Base-by-base conservation (phyloP, 2,797 vertebrate genomes). In the Poeciliopsis paucimaculata region DNA sequence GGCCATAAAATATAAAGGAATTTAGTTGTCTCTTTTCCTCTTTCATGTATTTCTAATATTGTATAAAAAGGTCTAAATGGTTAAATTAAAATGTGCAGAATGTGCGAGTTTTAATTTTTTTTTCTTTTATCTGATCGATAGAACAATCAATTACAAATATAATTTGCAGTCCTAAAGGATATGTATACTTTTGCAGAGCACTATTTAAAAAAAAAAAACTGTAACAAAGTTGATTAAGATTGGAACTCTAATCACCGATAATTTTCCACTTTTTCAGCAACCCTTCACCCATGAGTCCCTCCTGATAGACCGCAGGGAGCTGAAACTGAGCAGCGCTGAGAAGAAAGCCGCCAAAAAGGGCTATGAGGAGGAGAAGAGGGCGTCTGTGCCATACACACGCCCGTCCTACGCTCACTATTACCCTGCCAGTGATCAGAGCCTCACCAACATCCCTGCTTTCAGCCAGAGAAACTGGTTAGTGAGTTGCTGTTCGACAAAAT, bases 341-440 rank as follows among this genome's bases (percentile, higher is more conserved):
- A 99, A 98, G 93, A 97, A 97, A 86, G 98, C 96, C 12, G 98
- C 98, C 28, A 98, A 96, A 92, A 99, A 98, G 78, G 97, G 97
- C 86, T 99, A 99, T 0, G 97, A 99, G 89, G 97, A 98, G 66
- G 98, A 99, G 92, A 99, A 99, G 81, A 96, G 97, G 82, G 98
- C 98, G 0, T 99, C 98, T 0, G 97, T 99, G 85, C 98, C 98
- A 1, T 99, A 99, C 85, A 97, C 97, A 41, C 96, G 98, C 45
- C 98, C 98, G 0, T 99, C 98, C 9, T 99, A 99, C 20, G 98
- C 98, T 4, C 98, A 99, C 93, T 99, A 99, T 93, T 99, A 99
- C 90, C 98, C 98, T 2, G 96, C 97, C 93, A 98, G 97, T 9
- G 98, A 98, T 92, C 97, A 99, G 96, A 99, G 94, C 87, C 97